Evolutionary conservation across 2,113 vertebrate species (phyloP), one percentile per base, ranked within the genome.

Genomic region (Eleginops maclovinus): DNA sequence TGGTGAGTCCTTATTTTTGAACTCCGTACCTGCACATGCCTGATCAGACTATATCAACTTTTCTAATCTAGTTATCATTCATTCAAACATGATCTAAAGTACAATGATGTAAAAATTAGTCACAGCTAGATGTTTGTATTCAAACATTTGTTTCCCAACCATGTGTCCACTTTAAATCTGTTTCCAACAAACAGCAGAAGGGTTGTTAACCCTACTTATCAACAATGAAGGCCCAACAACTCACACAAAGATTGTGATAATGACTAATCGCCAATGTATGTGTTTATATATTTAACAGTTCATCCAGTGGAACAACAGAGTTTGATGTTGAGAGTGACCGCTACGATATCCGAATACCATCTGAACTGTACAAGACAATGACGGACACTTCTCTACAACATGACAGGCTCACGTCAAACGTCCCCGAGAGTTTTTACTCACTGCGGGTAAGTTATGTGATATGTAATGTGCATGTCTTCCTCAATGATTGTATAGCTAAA

Each of bases 321-420:
- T 98, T 98, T 92, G 98, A 99, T 83, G 98, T 99, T 85, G 87
- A 91, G 15, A 92, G 62, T 12, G 95, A 98, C 83, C 96, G 95
- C 75, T 99, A 99, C 0, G 96, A 99, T 76, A 97, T 99, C 73
- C 92, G 89, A 83, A 97, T 99, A 84, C 97, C 97, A 64, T 93
- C 95, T 31, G 96, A 97, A 36, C 49, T 90, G 43, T 94, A 94
- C 56, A 95, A 96, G 88, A 91, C 87, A 59, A 71, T 63, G 24
- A 93, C 71, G 7, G 94, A 94, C 19, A 90, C 81, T 63, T 94
- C 95, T 58, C 96, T 94, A 65, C 93, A 91, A 55, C 88, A 94
- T 56, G 94, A 95, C 71, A 91, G 90, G 2, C 2, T 82, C 60
- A 93, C 92, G 43, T 95, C 97, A 28, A 88, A 95, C 65, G 92